These are phyloP conservation scores for Troilus luridus DNA, from an alignment of 2,888 invertebrate species.

Conservation along the genomic window DNA sequence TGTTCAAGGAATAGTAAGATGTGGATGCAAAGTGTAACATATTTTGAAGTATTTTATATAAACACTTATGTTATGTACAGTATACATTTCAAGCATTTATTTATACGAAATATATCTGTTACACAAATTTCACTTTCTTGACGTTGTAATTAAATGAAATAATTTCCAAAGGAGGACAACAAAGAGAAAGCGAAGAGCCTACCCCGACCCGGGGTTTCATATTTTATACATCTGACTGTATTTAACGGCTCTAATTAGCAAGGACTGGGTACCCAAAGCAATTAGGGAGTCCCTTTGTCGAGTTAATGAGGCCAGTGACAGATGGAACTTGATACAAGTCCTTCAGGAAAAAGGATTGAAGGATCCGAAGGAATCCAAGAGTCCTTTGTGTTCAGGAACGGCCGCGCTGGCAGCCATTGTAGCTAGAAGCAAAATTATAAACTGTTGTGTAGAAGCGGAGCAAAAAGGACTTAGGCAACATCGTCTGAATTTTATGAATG, in stretches of 20 bases:
- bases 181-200: background rate
- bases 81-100: background rate
- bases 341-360: background rate
- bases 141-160: background rate
- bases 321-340: conserved; percentile 17
- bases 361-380: background rate
- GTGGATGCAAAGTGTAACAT: no score
- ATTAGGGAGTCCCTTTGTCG: background rate
- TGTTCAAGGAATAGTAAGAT: no score
- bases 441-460: background rate
- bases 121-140: background rate
- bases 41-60: no score
- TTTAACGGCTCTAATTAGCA: conserved; percentile 20
- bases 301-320: background rate
- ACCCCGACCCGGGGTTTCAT: background rate
- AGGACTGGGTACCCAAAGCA: background rate
- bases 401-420: conserved; percentile 11
- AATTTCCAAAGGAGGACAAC: background rate
- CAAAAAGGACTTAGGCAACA: background rate
- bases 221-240: conserved; percentile 29
- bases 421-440: background rate
- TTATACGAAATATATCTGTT: background rate
- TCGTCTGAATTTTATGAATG: background rate
- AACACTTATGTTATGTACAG: no score
- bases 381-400: conserved; percentile 8